phyloP scores from a whole-genome alignment of 2,797 vertebrate genomes.

The Graptemys geographica region DNA sequence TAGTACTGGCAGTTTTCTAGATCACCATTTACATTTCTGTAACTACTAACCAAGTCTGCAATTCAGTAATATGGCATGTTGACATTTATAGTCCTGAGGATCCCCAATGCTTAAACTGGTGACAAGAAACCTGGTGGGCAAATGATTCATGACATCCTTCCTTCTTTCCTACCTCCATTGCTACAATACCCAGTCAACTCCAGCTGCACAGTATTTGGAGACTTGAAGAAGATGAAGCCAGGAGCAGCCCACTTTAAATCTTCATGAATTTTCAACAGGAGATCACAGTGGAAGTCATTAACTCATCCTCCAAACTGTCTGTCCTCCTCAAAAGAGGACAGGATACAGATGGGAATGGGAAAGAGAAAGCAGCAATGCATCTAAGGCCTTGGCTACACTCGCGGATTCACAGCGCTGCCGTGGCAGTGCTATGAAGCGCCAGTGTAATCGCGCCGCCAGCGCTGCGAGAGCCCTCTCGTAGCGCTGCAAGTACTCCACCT shows the following conservation, averaged over 20 bases:
- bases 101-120: background rate
- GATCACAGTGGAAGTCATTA: background rate
- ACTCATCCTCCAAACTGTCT: background rate
- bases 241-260: background rate
- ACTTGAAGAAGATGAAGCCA: background rate
- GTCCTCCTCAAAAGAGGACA: background rate
- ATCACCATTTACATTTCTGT: background rate
- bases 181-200: background rate
- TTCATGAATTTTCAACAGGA: background rate
- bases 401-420: no score
- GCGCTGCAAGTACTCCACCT: no score
- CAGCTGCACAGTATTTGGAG: background rate
- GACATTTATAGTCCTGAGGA: accelerated
- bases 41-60: background rate
- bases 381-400: no score
- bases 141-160: background rate
- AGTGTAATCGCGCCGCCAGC: no score
- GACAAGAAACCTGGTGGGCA: background rate
- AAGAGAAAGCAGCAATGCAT: background rate
- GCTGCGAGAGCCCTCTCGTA: no score
- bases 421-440: no score
- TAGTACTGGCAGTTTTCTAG: background rate
- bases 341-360: background rate
- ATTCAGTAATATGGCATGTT: background rate
- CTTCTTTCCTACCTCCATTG: background rate